phyloP scores from a whole-genome alignment of 2,888 invertebrate genomes.

The Catonia carolina region DNA sequence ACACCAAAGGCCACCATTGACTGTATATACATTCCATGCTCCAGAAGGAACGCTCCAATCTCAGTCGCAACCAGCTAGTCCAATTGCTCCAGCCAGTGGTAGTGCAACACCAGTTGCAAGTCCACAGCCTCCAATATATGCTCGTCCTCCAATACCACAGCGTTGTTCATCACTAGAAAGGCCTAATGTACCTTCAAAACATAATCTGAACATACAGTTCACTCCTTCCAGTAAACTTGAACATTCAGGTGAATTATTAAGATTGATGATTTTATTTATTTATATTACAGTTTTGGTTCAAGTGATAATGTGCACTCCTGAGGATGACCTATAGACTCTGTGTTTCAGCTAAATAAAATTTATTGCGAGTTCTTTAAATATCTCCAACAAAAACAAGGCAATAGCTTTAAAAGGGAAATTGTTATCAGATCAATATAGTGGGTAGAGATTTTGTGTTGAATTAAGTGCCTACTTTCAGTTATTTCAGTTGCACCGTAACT shows the following conservation, averaged over 20 bases:
- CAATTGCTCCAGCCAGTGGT: slow-evolving; percentile 25
- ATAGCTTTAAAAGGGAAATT: no score
- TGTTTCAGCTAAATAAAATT: no score
- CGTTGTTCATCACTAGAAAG: slow-evolving; percentile 83
- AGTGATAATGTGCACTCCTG: no score
- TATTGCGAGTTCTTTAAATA: no score
- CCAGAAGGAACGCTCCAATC: slow-evolving; percentile 47
- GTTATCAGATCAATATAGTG: no score
- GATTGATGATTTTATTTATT: no score
- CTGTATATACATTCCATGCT: slow-evolving; percentile 81
- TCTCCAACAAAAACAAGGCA: no score
- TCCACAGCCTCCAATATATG: slow-evolving; percentile 39
- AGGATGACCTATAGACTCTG: no score
- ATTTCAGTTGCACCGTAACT: no score
- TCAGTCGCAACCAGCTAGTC: slow-evolving; percentile 46
- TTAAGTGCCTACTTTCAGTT: no score
- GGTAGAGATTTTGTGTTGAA: no score
- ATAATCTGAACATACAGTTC: slow-evolving; percentile 19
- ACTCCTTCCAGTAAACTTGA: slow-evolving; percentile 4
- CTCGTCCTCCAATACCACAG: slow-evolving; percentile 67
- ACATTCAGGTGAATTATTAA: neutral
- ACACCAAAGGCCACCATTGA: slow-evolving; percentile 75
- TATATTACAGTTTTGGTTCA: no score
- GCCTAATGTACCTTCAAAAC: slow-evolving; percentile 55
- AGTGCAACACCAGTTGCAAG: slow-evolving; percentile 34